A percentile compares a stretch with the other conserved stretches of the same genome.
Conservation (phyloP, 2,113 vertebrate genomes). For the Suricata suricatta region DNA sequence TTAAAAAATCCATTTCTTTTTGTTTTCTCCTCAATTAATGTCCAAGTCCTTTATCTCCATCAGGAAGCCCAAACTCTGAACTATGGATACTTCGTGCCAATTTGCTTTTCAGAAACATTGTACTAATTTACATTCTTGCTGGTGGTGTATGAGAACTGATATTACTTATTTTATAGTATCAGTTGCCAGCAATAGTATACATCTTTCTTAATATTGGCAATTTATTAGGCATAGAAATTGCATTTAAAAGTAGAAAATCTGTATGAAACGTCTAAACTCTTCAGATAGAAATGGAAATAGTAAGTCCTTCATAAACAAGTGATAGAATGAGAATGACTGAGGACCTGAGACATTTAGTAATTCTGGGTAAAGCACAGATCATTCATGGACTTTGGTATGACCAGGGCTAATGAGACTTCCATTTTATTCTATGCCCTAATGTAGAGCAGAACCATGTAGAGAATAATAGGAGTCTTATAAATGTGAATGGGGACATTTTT, state of each 20-base stretch:
- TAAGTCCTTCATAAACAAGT: neutral
- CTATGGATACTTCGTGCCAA: neutral
- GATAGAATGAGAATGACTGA: neutral
- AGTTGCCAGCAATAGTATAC: neutral
- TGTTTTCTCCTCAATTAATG: neutral
- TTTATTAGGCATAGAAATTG: neutral
- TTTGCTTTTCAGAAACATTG: neutral
- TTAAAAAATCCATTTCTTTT: neutral
- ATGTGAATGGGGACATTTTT: neutral
- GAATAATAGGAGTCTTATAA: neutral
- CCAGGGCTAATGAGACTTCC: neutral
- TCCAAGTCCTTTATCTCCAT: neutral
- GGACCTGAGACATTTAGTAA: neutral
- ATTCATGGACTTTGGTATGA: neutral
- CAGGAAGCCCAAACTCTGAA: neutral
- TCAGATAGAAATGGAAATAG: neutral
- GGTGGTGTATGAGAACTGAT: neutral
- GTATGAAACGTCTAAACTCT: neutral
- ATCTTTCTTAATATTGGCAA: neutral
- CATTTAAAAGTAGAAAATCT: neutral
- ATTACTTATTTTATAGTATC: neutral
- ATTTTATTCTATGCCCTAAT: neutral
- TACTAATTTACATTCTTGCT: neutral
- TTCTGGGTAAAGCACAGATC: neutral
- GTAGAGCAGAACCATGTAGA: neutral